These are phyloP conservation scores for Metaphire vulgaris DNA, from an alignment of 1,140 invertebrate species.

Conservation along the genomic window DNA sequence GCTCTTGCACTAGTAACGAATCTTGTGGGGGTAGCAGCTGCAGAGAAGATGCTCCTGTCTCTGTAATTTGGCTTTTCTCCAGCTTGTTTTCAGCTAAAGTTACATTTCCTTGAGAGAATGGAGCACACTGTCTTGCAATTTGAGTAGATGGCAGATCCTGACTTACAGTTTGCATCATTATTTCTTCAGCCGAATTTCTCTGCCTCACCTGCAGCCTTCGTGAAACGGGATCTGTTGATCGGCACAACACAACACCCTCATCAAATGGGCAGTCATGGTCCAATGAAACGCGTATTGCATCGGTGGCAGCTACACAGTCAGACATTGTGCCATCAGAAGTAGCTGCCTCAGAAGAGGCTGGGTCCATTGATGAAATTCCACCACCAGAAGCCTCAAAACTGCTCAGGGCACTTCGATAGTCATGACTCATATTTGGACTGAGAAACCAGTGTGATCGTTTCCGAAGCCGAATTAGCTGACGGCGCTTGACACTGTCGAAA, in stretches of 20 bases:
- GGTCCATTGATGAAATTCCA: background rate
- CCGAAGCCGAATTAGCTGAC: conserved; percentile 24
- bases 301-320: background rate
- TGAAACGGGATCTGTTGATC: background rate
- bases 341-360: background rate
- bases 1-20: background rate
- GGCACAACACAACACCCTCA: background rate
- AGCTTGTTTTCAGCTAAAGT: background rate
- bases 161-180: too few species aligned
- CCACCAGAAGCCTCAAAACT: background rate
- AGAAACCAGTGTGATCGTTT: conserved; percentile 31
- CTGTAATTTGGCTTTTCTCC: background rate
- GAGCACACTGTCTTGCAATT: too few species aligned
- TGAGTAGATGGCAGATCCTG: too few species aligned
- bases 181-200: background rate
- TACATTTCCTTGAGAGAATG: too few species aligned
- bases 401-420: background rate
- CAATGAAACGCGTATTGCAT: background rate
- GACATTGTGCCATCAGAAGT: background rate
- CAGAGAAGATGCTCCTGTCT: background rate
- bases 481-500: conserved; percentile 24
- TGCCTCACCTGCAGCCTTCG: background rate
- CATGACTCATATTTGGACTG: background rate
- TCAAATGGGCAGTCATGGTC: background rate
- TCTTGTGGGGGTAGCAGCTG: background rate